Conservation (phyloP, 2,113 vertebrate species). For the Dromas ardeola region DNA sequence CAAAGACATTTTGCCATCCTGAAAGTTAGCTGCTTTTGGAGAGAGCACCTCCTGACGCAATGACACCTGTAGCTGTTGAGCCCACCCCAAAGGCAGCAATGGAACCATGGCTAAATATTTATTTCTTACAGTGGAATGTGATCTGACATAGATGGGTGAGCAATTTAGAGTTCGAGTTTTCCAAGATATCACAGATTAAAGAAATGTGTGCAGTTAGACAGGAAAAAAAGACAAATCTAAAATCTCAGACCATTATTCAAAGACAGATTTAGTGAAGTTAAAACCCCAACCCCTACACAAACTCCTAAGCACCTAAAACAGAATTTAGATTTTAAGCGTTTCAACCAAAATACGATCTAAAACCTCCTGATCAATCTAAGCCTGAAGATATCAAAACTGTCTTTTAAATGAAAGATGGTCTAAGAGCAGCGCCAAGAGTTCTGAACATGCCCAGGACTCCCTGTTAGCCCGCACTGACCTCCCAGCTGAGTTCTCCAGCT, state of each 20-base stretch:
- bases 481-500: rapidly evolving
- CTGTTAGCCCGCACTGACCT: not conserved
- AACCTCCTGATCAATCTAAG: not conserved
- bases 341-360: not conserved
- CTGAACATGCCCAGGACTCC: not conserved
- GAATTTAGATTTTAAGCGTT: not conserved
- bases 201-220: not conserved
- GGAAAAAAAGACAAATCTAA: not conserved
- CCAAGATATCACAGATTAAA: not conserved
- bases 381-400: not conserved
- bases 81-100: not conserved
- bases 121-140: not conserved
- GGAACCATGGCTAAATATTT: not conserved
- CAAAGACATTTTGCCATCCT: not conserved
- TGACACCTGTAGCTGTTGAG: not conserved
- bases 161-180: not conserved
- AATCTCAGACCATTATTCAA: not conserved
- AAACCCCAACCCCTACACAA: not conserved
- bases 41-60: not conserved
- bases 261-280: not conserved
- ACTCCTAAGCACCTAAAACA: not conserved
- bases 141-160: not conserved
- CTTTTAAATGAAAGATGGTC: not conserved
- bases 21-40: not conserved
- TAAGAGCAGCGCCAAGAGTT: not conserved